Conservation (phyloP, 2,888 invertebrate genomes). For the Eilema griseolum region DNA sequence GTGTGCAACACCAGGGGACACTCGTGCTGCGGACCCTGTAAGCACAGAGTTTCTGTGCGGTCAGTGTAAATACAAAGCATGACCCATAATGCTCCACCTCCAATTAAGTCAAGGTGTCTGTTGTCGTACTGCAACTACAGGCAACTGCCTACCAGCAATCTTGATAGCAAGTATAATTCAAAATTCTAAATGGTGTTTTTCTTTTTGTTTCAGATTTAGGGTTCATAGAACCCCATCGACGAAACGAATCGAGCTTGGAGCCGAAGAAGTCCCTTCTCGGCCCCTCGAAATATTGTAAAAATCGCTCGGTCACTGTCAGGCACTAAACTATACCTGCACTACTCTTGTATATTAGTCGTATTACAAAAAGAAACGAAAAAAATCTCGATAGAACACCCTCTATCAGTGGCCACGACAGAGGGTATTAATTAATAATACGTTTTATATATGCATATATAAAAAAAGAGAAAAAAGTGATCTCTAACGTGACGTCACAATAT, state of each 20-base stretch:
- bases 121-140: too few species aligned
- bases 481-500: constrained; percentile 85
- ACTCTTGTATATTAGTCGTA: constrained; percentile 78
- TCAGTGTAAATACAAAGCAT: too few species aligned
- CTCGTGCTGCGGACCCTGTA: too few species aligned
- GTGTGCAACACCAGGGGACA: too few species aligned
- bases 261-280: constrained; percentile 64
- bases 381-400: constrained; percentile 78
- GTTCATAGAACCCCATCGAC: constrained; percentile 72
- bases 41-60: too few species aligned
- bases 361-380: constrained; percentile 67
- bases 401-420: constrained; percentile 83
- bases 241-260: constrained; percentile 83
- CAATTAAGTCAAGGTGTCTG: too few species aligned
- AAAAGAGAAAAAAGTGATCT: constrained; percentile 77
- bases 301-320: constrained; percentile 83
- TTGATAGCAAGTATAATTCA: neutral
- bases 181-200: constrained; percentile 6
- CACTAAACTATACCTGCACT: constrained; percentile 77
- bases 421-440: constrained; percentile 63
- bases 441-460: constrained; percentile 85
- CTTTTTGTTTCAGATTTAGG: constrained; percentile 79
- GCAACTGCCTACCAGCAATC: too few species aligned
- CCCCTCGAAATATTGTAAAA: constrained; percentile 74
- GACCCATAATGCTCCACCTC: too few species aligned